These are phyloP conservation scores for Trachythela sp. DNA, from an alignment of 64 coral and sea anemone genomes.

Conservation along the genomic window DNA sequence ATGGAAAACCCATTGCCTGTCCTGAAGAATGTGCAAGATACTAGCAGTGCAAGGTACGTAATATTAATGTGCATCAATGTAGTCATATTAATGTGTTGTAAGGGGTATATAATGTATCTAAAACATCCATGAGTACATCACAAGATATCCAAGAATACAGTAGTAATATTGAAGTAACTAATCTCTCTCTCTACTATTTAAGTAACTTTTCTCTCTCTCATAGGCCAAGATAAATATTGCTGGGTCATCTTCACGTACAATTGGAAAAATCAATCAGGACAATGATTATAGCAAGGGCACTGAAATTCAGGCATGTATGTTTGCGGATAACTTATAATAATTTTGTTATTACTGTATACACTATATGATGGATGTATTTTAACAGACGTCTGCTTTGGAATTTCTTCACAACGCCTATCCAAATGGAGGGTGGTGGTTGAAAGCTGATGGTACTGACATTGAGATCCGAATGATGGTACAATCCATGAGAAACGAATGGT, in stretches of 20 bases:
- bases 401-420: neutral
- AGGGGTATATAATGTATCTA: neutral
- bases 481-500: neutral
- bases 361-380: too few species aligned
- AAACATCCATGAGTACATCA: too few species aligned
- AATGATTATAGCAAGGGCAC: conserved; percentile 7
- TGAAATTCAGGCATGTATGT: neutral
- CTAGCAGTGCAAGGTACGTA: neutral
- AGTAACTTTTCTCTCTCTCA: too few species aligned
- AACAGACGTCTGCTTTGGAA: neutral
- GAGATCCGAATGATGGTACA: neutral
- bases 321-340: neutral
- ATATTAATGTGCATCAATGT: too few species aligned
- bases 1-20: neutral
- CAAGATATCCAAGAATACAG: too few species aligned
- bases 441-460: neutral
- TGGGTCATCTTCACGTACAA: conserved; percentile 30
- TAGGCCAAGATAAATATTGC: conserved; percentile 59
- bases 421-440: neutral
- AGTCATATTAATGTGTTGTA: neutral
- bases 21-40: neutral
- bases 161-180: too few species aligned
- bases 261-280: neutral
- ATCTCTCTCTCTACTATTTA: too few species aligned
- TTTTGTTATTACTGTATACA: neutral